phyloP scores from a whole-genome alignment of 2,113 vertebrate genomes.

The Gobiocypris rarus region DNA sequence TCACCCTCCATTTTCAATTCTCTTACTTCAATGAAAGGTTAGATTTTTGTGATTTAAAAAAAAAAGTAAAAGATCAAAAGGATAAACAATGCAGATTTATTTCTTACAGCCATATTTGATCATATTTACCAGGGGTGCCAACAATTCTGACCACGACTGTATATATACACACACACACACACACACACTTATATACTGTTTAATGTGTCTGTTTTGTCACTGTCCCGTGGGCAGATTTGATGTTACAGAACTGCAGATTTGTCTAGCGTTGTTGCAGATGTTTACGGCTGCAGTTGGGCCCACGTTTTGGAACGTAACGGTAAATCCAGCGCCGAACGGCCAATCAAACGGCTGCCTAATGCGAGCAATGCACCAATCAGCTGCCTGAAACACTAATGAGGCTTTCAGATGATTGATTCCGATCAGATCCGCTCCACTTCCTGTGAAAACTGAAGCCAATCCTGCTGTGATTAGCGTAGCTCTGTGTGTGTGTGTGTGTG shows the following conservation, averaged over 20 bases:
- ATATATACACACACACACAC: too few species aligned
- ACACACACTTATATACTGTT: too few species aligned
- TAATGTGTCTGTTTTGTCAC: neutral
- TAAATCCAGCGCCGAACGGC: conserved; percentile 66
- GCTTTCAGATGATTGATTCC: neutral
- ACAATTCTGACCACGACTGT: too few species aligned
- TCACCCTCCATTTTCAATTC: too few species aligned
- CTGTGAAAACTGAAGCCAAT: neutral
- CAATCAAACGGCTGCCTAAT: conserved; percentile 31
- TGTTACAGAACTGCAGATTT: conserved; percentile 83
- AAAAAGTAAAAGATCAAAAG: too few species aligned
- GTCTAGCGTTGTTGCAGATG: conserved; percentile 76
- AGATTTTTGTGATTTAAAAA: too few species aligned
- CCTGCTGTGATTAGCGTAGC: conserved; percentile 43
- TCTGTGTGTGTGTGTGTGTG: neutral
- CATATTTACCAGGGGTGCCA: too few species aligned
- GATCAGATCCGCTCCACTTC: neutral
- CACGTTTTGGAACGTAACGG: conserved; percentile 80
- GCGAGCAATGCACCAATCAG: conserved; percentile 57
- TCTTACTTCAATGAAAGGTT: too few species aligned
- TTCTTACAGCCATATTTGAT: too few species aligned
- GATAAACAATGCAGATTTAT: too few species aligned
- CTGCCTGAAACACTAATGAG: conserved; percentile 45
- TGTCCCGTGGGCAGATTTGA: conserved; percentile 79
- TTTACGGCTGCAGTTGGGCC: conserved; percentile 77